Percentiles rank a stretch among this genome's conserved stretches.
These are phyloP conservation scores for Orthosia gracilis DNA, from an alignment of 2,888 invertebrate genomes.

Conservation along the genomic window DNA sequence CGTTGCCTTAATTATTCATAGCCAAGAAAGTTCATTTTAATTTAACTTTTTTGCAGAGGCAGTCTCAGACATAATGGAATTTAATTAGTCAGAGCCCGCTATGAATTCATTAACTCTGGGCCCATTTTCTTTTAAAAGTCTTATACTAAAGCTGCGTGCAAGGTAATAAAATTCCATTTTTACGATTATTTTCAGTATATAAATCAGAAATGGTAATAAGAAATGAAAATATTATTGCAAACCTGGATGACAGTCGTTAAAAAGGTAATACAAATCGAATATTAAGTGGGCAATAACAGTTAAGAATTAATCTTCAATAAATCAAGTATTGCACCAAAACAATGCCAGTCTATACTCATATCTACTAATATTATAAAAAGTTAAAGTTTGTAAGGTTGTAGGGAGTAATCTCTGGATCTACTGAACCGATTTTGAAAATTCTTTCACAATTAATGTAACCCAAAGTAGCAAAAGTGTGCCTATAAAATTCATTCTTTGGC, in stretches of 20 bases:
- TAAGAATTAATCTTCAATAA: constrained; percentile 8
- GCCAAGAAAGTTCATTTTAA: constrained; percentile 10
- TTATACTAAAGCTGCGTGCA: background rate
- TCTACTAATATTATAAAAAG: no score
- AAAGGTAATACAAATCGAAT: constrained; percentile 9
- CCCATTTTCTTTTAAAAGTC: constrained; percentile 6
- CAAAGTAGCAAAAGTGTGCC: no score
- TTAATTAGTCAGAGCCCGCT: constrained; percentile 24
- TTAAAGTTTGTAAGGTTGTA: no score
- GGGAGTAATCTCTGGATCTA: no score
- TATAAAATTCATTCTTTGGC: no score
- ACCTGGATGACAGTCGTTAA: constrained; percentile 18
- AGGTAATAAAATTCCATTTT: constrained; percentile 32
- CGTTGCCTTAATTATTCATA: constrained; percentile 37
- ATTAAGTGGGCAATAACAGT: constrained; percentile 3
- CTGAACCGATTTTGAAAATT: no score
- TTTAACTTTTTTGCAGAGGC: constrained; percentile 38
- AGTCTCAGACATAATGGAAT: constrained; percentile 35
- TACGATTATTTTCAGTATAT: constrained; percentile 18
- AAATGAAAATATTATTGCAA: background rate
- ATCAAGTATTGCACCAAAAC: constrained; percentile 4
- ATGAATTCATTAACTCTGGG: constrained; percentile 40
- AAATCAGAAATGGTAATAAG: constrained; percentile 24
- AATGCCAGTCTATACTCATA: background rate
- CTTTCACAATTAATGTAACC: no score